Base-by-base conservation (phyloP, 2,888 invertebrate species). In the Xiphydria camelus region DNA sequence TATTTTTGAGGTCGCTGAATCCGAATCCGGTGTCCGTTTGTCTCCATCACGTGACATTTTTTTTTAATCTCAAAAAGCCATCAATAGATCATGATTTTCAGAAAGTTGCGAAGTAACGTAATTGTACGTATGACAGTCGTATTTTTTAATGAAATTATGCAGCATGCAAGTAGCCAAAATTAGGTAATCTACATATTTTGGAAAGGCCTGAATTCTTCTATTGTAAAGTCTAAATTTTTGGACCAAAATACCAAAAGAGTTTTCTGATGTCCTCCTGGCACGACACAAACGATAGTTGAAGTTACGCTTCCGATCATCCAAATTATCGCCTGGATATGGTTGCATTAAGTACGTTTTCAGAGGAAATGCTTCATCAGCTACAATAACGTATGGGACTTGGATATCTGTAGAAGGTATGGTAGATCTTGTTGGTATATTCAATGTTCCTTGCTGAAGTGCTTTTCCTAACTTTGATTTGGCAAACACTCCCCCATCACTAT, bases 401-500 rank as follows among this genome's bases (percentile, higher is more conserved):
- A 14, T 37, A 15, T 29, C 9, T n/a, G 49, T 51, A 10, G 39
- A 45, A 7, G 51, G 55, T 7, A 52, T 38, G 4, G 18, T 14
- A 34, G 33, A 43, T 31, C 39, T 29, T 31, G 25, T 23, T n/a
- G 55, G 59, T 18, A 62, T 45, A 31, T 49, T 38, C 19, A 52
- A 37, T 29, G 19, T 40, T 17, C 41, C 23, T 18, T 26, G 38
- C 17, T 45, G 31, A 19, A 57, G 44, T 17, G 31, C 22, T 49
- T 48, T 50, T 12, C 53, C 55, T 29, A 55, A 43, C 32, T 43
- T 51, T 12, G 55, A 59, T 20, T 49, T 47, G 12, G 32, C 17
- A 26, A 57, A 62, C 39, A 58, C 47, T 4, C 52, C 51, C 14
- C 51, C 45, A 45, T 62, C 59, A 17, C 50, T 53, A 33, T 49